Percentiles rank a stretch among this genome's conserved stretches.
Evolutionary conservation across 2,888 invertebrate genomes (phyloP).

Genomic region (Himalopsyche anomala): DNA sequence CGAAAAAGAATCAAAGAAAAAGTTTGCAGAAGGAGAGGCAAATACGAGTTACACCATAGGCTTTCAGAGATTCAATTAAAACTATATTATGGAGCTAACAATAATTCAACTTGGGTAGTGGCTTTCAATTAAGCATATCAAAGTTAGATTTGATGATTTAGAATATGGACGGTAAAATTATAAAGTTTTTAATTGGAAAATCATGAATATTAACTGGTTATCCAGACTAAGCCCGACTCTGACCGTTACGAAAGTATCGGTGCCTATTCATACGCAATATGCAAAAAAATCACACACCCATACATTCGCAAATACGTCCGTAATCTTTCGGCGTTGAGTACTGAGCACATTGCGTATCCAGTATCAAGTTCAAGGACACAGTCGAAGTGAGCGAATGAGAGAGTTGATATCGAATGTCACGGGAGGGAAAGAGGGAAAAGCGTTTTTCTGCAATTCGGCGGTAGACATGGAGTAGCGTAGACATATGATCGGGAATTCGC

Average conservation of each 20-base stretch:
- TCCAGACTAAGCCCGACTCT: conserved; percentile 16
- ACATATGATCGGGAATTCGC: conserved; percentile 32
- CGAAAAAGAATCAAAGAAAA: no score
- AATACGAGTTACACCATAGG: no score
- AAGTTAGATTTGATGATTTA: no score
- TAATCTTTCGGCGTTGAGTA: conserved; percentile 43
- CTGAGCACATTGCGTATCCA: conserved; percentile 60
- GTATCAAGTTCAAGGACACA: conserved; percentile 65
- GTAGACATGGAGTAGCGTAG: background rate
- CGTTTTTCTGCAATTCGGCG: conserved; percentile 12
- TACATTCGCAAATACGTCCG: conserved; percentile 41
- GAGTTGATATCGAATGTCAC: background rate
- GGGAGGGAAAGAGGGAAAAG: conserved; percentile 1
- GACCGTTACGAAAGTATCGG: background rate
- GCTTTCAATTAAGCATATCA: no score
- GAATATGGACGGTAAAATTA: no score
- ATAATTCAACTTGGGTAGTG: no score
- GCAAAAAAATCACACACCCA: conserved; percentile 53
- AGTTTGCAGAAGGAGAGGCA: no score
- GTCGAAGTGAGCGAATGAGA: conserved; percentile 55
- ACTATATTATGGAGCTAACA: no score
- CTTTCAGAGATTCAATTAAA: no score
- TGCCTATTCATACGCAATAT: conserved; percentile 1
- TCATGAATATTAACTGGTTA: conserved; percentile 10
- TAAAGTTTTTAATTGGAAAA: background rate